A percentile compares a stretch with the other conserved stretches of the same genome.
Evolutionary conservation across 1,140 invertebrate species (phyloP).

Genomic region (Sminthurinus signatus): DNA sequence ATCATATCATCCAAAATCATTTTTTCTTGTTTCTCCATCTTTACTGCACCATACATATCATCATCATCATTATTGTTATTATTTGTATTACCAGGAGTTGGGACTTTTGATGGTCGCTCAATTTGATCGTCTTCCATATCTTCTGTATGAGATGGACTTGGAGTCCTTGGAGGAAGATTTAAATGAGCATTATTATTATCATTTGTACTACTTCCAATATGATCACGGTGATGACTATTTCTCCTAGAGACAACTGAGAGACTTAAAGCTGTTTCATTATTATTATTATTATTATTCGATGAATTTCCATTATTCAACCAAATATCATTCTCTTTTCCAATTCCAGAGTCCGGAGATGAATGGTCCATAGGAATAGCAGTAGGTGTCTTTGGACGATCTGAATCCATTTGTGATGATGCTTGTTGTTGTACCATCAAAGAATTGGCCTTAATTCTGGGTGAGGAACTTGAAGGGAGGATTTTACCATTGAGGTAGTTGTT

Average conservation of each 20-base stretch:
- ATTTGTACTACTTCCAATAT: not conserved
- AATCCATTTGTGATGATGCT: not conserved
- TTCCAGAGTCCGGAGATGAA: constrained; percentile 68
- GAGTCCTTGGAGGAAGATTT: constrained; percentile 25
- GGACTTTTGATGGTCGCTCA: constrained; percentile 20
- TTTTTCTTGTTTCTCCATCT: not conserved
- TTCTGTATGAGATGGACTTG: constrained; percentile 26
- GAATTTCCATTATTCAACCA: constrained; percentile 16
- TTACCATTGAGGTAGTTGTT: not conserved
- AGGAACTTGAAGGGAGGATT: not conserved
- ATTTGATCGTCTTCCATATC: constrained; percentile 16
- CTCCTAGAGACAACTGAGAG: constrained; percentile 5
- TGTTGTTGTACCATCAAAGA: not conserved
- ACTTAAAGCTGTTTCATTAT: constrained; percentile 9
- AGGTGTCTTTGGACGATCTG: constrained; percentile 36
- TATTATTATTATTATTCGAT: not conserved
- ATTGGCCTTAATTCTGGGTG: not conserved
- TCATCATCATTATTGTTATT: not conserved
- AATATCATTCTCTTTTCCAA: constrained; percentile 54
- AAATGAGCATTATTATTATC: not conserved
- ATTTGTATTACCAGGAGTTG: constrained; percentile 17
- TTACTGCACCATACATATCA: not conserved
- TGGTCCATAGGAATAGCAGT: constrained; percentile 44
- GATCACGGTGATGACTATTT: not conserved
- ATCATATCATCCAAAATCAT: not conserved